phyloP scores from a whole-genome alignment of 1,140 invertebrate species.

The Habropoda laboriosa region DNA sequence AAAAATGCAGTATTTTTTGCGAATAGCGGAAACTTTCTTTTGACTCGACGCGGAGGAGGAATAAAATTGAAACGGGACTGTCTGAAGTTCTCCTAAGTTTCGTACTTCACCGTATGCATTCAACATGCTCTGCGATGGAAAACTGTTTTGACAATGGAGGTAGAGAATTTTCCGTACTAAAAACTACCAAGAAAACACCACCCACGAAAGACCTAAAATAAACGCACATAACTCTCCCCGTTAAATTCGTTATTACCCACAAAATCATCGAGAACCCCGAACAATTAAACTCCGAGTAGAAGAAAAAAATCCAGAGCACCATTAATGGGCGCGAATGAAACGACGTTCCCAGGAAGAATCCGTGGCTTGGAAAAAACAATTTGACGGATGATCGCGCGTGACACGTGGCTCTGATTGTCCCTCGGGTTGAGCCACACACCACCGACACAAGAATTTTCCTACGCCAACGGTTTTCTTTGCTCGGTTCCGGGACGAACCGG shows the following conservation, averaged over 20 bases:
- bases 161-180: background rate
- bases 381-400: background rate
- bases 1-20: too few species aligned
- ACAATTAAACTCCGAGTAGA: background rate
- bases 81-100: background rate
- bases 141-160: constrained; percentile 1
- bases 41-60: too few species aligned
- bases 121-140: background rate
- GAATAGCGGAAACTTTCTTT: too few species aligned
- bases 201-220: background rate
- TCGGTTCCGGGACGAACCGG: background rate
- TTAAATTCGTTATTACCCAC: too few species aligned
- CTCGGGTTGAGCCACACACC: too few species aligned
- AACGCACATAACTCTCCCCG: too few species aligned
- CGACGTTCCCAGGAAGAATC: background rate
- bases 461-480: constrained; percentile 2
- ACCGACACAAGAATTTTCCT: background rate
- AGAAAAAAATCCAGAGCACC: background rate
- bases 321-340: background rate
- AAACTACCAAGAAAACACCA: background rate
- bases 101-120: background rate
- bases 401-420: background rate
- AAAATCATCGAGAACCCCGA: background rate
- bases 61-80: too few species aligned
- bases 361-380: background rate